A percentile compares a stretch with the other conserved stretches of the same genome.
Conservation (phyloP, 2,797 vertebrate genomes). For the Sebastes hubbsi region DNA sequence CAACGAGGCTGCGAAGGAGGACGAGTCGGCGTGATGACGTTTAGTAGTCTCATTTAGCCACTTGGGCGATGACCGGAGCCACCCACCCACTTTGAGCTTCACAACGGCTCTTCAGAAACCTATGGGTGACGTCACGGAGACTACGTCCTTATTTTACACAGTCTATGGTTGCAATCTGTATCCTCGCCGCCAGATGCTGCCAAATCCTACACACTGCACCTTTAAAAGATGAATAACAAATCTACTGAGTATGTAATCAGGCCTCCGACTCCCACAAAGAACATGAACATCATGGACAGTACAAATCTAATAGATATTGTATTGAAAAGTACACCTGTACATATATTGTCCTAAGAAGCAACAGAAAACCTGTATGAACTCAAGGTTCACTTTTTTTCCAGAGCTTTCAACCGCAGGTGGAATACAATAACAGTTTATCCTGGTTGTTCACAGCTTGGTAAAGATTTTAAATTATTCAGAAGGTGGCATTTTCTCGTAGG, state of each 20-base stretch:
- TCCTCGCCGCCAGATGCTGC: accelerated
- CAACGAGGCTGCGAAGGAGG: too few relatives aligned
- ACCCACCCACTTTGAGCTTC: too few relatives aligned
- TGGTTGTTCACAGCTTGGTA: neutral
- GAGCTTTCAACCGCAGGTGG: neutral
- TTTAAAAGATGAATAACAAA: neutral
- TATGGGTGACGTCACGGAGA: too few relatives aligned
- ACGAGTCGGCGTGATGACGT: too few relatives aligned
- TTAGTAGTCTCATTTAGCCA: too few relatives aligned
- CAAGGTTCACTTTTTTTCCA: neutral
- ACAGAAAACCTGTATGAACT: accelerated
- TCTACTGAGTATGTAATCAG: neutral
- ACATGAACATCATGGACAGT: neutral
- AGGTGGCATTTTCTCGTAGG: neutral
- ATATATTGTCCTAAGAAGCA: accelerated
- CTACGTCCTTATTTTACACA: too few relatives aligned
- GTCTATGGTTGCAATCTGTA: neutral
- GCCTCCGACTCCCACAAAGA: too few relatives aligned
- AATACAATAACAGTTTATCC: neutral
- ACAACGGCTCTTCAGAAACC: too few relatives aligned
- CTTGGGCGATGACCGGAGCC: too few relatives aligned
- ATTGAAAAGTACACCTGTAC: neutral
- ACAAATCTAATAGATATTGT: accelerated
- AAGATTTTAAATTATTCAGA: neutral
- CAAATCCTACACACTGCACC: neutral